Conservation (phyloP, 2,113 vertebrate genomes). For the Odocoileus hemionus region DNA sequence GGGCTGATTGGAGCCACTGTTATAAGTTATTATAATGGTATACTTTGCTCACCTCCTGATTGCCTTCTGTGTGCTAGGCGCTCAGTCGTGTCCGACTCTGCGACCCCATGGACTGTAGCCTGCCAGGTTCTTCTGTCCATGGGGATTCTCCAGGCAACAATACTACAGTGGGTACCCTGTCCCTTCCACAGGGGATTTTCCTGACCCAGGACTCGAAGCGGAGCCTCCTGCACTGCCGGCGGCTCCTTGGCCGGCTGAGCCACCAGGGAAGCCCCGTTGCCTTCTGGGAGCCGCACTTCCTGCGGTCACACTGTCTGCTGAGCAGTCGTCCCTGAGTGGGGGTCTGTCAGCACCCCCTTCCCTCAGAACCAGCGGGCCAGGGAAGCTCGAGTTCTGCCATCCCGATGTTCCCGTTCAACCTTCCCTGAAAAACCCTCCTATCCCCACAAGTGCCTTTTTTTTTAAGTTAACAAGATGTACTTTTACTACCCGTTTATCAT, state of each 20-base stretch:
- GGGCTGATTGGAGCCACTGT: background rate
- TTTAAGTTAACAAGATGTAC: background rate
- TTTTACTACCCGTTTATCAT: background rate
- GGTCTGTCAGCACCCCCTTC: background rate
- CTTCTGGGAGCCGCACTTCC: background rate
- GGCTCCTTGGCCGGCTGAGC: background rate
- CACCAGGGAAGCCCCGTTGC: background rate
- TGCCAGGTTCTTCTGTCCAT: background rate
- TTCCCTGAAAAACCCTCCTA: background rate
- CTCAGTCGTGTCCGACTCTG: background rate
- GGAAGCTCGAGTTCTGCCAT: background rate
- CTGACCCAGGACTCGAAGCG: background rate
- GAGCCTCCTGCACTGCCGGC: background rate
- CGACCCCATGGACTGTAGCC: background rate
- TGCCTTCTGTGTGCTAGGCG: background rate
- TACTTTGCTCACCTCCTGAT: background rate
- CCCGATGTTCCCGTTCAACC: fast-evolving
- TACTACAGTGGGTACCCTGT: background rate
- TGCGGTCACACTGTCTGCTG: background rate
- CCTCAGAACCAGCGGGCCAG: background rate
- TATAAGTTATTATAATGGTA: background rate
- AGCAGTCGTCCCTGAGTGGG: background rate
- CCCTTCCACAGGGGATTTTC: background rate
- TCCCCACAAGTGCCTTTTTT: background rate
- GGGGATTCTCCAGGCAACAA: background rate